Evolutionary conservation across 1,140 invertebrate genomes (phyloP), one percentile per base, ranked within the genome.

Genomic region (Tetragonula clypearis): DNA sequence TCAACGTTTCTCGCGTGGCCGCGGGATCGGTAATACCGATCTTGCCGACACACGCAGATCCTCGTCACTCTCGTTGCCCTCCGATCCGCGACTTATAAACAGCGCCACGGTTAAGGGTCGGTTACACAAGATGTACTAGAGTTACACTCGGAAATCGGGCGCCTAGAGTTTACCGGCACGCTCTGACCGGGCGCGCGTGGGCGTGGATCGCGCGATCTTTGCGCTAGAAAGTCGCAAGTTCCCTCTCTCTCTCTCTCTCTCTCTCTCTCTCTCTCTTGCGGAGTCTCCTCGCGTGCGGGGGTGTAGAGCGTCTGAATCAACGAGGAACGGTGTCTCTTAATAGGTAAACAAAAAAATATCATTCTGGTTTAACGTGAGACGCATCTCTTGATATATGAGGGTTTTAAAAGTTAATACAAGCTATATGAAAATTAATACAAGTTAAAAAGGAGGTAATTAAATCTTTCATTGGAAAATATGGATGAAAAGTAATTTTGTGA

Each of bases 1-100:
- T 58, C 62, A 69, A 62, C 41, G 41, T 26, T 17, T 49, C n/a
- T 82, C 30, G 65, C 41, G 72, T 55, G 49, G 55, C 41, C 30
- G 35, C 35, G 58, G 69, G 66, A 74, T 69, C 68, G 81, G 49
- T 83, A 87, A 19, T 84, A 73, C 76, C 74, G 75, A 90, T 90
- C 85, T 72, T 55, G 65, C 80, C 65, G 72, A 79, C 80, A 68
- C 85, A 91, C 87, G 86, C 88, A 90, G 88, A 79, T 78, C n/a
- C 30, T 82, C 21, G 56, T 87, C 74, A 15, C 69, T 14, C 79
- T 17, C 53, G 30, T 17, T 30, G 56, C 21, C 81, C n/a, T 66
- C 81, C 66, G 58, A 75, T 82, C 79, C 73, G 23, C 26, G 72
- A 65, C 73, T 66, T 72, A 56, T 77, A 82, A 86, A 86, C 56